A percentile compares a stretch with the other conserved stretches of the same genome.
Evolutionary conservation across 1,140 invertebrate genomes (phyloP).

Genomic region (Schlechtendalia chinensis): DNA sequence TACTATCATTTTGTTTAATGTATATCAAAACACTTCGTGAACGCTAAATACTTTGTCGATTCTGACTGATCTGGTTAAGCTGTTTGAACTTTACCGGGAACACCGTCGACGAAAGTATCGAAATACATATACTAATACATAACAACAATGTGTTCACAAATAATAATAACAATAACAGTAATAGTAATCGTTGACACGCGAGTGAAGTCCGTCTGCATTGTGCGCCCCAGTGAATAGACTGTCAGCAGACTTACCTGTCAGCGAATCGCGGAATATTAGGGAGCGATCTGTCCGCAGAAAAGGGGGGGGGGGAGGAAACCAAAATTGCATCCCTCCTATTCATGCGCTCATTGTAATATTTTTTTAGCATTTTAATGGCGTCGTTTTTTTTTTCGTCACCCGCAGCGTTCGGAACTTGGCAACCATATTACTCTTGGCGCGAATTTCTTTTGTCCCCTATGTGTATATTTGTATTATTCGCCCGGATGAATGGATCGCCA

Average conservation of each 20-base stretch:
- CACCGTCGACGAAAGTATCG: not conserved
- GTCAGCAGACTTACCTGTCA: slow-evolving; percentile 38
- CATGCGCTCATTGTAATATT: slow-evolving; percentile 41
- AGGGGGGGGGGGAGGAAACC: slow-evolving; percentile 9
- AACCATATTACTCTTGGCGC: slow-evolving; percentile 38
- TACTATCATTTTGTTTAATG: too few relatives aligned
- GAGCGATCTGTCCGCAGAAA: slow-evolving; percentile 3
- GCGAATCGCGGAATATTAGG: slow-evolving; percentile 17
- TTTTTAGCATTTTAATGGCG: slow-evolving; percentile 41
- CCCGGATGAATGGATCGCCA: slow-evolving; percentile 40
- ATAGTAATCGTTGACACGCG: not conserved
- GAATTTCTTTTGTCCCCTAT: slow-evolving; percentile 39
- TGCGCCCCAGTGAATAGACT: slow-evolving; percentile 6
- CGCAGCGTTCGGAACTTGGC: slow-evolving; percentile 43
- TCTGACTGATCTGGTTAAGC: too few relatives aligned
- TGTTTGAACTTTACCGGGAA: not conserved
- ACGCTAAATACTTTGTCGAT: too few relatives aligned
- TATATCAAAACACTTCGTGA: too few relatives aligned
- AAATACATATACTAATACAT: not conserved
- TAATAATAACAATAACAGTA: not conserved
- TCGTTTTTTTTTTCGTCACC: slow-evolving; percentile 37
- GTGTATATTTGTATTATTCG: slow-evolving; percentile 39
- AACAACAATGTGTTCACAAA: not conserved
- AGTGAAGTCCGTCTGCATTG: slow-evolving; percentile 12
- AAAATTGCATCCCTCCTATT: slow-evolving; percentile 43